These are phyloP conservation scores for Neogale vison DNA, from an alignment of 2,113 vertebrate species.

Conservation along the genomic window DNA sequence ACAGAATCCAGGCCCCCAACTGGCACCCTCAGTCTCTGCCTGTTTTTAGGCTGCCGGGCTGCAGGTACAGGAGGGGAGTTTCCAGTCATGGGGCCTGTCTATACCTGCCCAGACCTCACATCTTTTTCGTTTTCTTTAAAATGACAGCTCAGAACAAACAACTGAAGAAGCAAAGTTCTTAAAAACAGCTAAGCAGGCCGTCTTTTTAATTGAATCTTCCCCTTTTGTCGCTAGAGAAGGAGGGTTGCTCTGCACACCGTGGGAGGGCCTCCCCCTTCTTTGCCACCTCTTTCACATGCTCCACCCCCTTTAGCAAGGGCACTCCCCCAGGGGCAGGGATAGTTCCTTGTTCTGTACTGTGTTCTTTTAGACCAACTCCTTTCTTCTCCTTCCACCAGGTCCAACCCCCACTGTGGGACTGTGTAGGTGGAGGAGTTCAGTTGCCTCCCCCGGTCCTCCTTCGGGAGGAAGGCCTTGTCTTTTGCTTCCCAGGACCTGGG, in stretches of 20 bases:
- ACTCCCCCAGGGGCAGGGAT: background rate
- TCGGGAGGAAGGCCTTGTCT: background rate
- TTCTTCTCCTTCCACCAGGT: background rate
- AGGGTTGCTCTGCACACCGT: background rate
- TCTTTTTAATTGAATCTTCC: background rate
- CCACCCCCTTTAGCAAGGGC: background rate
- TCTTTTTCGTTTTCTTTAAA: background rate
- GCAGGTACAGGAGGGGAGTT: background rate
- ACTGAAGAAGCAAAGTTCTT: background rate
- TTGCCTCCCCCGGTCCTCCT: background rate
- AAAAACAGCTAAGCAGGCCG: background rate
- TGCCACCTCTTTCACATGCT: background rate
- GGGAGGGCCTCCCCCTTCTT: background rate
- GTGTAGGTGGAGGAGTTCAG: background rate
- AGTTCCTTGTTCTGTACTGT: background rate
- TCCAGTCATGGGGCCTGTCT: background rate
- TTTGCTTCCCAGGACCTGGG: background rate
- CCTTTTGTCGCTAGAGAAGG: background rate
- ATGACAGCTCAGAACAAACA: background rate
- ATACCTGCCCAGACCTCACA: background rate
- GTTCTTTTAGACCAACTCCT: conserved; percentile 23
- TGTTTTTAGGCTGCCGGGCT: background rate
- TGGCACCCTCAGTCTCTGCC: background rate
- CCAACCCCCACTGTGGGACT: background rate
- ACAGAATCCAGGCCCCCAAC: background rate